Conservation (phyloP, 2,797 vertebrate species). For the Diceros bicornis region DNA sequence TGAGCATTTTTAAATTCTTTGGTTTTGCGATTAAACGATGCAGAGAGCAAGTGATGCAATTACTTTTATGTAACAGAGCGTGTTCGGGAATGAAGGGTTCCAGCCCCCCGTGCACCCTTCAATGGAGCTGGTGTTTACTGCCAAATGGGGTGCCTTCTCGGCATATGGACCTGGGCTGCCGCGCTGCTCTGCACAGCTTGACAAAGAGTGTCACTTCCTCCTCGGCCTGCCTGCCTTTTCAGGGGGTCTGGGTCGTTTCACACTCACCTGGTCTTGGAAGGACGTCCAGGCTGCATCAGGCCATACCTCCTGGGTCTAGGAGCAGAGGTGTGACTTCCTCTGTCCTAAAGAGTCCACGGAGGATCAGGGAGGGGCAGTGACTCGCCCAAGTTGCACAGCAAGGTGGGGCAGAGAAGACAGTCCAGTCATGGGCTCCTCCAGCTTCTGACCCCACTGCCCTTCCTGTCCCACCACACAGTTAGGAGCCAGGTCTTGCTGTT, state of each 20-base stretch:
- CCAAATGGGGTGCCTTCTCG: constrained; percentile 43
- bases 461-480: accelerated
- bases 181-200: neutral
- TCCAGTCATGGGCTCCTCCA: accelerated
- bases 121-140: constrained; percentile 55
- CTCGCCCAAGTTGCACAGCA: accelerated
- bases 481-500: neutral
- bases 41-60: constrained; percentile 77
- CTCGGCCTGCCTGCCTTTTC: neutral
- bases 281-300: neutral
- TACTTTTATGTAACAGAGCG: constrained; percentile 78
- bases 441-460: neutral
- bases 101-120: constrained; percentile 67
- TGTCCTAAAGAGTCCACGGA: neutral
- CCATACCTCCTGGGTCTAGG: neutral
- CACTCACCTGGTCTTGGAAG: neutral
- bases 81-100: constrained; percentile 70
- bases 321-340: neutral
- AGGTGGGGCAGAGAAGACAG: neutral
- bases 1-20: constrained; percentile 85
- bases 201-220: neutral
- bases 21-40: constrained; percentile 84
- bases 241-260: neutral
- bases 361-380: accelerated
- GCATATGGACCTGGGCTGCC: neutral